Base-by-base conservation (phyloP, 1,140 invertebrate genomes). In the Aphaenogaster rudis region DNA sequence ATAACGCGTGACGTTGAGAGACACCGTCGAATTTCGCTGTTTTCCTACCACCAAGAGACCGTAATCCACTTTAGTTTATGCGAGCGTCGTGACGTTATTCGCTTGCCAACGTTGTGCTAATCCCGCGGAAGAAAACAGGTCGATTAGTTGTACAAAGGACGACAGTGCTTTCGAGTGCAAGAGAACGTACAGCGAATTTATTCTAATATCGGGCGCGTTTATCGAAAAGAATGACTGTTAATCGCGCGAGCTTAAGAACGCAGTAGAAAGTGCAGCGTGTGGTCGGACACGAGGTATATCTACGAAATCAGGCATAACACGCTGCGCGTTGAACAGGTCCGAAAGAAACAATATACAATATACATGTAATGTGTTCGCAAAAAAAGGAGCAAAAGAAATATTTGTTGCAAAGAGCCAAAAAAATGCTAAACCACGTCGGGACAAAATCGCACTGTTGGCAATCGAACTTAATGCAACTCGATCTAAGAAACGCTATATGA, bases 1-100 rank as follows among this genome's bases (percentile, higher is more conserved):
- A 61, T 76, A 84, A 74, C 17, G 54, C 39, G 54, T 84, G 28
- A 76, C 54, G 42, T 76, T 74, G 54, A 84, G 42, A 76, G 42
- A 74, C 69, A 64, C 42, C 69, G 80, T 84, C 80, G n/a, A 84
- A 84, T 79, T 76, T 82, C 54, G 39, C 69, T 48, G 69, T 84
- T 84, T 67, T 76, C 50, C 80, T 71, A 74, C 17, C 67, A 39
- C n/a, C n/a, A 17, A 36, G 13, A 33, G 28, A 84, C 39, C 17
- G 17, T 82, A 84, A 84, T 84, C 33, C 54, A 61, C 42, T 84
- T 84, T 76, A 48, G 52, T 69, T 54, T 48, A 48, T 42, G 48
- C 36, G 50, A 45, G 28, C 69, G 28, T 76, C 8, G n/a, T 54
- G 28, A 78, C 21, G 15, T 81, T 61, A 48, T 50, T 74, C 54